Conservation (phyloP, 2,888 invertebrate species). For the Lordiphosa andalusiaca region DNA sequence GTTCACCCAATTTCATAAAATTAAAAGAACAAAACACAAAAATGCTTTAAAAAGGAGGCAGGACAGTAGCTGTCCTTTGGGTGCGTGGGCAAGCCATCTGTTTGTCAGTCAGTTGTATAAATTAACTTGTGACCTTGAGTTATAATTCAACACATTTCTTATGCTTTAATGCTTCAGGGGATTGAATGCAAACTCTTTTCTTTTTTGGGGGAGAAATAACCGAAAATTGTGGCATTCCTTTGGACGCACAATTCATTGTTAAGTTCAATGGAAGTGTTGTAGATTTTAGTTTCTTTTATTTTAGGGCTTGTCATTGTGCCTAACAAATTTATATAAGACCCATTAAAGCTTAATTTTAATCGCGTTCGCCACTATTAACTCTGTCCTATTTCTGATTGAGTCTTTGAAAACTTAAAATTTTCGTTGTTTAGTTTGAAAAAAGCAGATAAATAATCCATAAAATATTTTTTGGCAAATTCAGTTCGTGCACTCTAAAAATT, state of each 20-base stretch:
- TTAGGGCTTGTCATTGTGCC: no score
- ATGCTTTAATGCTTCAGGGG: slow-evolving; percentile 55
- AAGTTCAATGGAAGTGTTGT: neutral
- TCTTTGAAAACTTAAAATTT: no score
- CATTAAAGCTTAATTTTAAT: no score
- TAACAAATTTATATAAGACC: no score
- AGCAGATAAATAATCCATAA: no score
- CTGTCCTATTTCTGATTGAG: no score
- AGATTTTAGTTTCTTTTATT: no score
- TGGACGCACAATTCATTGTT: slow-evolving; percentile 1
- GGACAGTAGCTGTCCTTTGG: slow-evolving; percentile 11
- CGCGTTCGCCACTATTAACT: no score
- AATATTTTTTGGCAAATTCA: no score
- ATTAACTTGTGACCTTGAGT: slow-evolving; percentile 66
- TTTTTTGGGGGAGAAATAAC: neutral
- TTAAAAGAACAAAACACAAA: slow-evolving; percentile 12
- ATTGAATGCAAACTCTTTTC: neutral
- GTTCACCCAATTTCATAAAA: slow-evolving; percentile 12
- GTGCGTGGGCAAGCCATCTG: slow-evolving; percentile 22
- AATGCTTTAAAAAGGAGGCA: slow-evolving; percentile 8
- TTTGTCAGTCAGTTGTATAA: slow-evolving; percentile 51
- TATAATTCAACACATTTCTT: slow-evolving; percentile 52
- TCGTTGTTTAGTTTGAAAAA: no score
- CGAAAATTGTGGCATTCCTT: slow-evolving; percentile 26
- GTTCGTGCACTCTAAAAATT: no score